Conservation (phyloP, 2,797 vertebrate genomes). For the Smutsia gigantea region DNA sequence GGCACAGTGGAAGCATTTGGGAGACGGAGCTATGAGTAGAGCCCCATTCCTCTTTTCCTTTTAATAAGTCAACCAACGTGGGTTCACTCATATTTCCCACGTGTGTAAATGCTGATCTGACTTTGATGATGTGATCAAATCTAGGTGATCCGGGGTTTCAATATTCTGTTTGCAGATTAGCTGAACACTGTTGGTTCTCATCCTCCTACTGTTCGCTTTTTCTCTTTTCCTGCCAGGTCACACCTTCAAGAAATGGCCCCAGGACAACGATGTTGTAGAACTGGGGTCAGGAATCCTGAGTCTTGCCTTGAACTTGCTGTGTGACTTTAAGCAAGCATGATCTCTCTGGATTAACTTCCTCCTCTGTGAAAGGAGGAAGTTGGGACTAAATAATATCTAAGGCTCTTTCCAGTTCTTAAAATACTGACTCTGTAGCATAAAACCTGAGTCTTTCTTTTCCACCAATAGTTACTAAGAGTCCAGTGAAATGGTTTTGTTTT, state of each 20-base stretch:
- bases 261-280: background rate
- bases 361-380: background rate
- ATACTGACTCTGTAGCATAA: background rate
- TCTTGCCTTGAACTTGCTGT: slow-evolving; percentile 32
- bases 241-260: slow-evolving; percentile 12
- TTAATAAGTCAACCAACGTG: background rate
- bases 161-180: background rate
- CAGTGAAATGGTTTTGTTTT: background rate
- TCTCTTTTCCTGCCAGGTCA: slow-evolving; percentile 12
- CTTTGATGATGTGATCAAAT: background rate
- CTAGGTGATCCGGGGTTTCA: background rate
- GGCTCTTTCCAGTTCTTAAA: background rate
- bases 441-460: background rate
- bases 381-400: background rate
- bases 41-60: background rate
- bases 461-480: background rate
- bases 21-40: background rate
- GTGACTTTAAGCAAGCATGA: slow-evolving; percentile 17
- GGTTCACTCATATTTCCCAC: background rate
- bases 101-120: background rate
- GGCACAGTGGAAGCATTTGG: background rate
- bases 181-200: background rate
- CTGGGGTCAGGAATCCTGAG: background rate
- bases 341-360: background rate
- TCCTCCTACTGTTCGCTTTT: background rate